A percentile compares a stretch with the other conserved stretches of the same genome.
Conservation (phyloP, 1,140 invertebrate genomes). For the Neotoxoptera formosana region DNA sequence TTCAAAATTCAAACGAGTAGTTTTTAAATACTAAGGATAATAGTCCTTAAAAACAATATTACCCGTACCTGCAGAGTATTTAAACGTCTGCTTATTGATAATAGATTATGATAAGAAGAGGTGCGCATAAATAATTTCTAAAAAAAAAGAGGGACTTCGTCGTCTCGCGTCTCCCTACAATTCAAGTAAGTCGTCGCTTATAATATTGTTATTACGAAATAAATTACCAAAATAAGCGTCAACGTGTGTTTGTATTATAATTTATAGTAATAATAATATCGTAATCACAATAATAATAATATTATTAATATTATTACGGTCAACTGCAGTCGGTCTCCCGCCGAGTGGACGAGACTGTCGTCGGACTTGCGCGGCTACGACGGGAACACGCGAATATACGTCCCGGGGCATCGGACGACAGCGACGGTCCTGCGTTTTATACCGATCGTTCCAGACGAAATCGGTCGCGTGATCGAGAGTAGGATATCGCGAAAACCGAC, state of each 20-base stretch:
- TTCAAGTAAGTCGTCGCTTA: too few relatives aligned
- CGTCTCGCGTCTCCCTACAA: too few relatives aligned
- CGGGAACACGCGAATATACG: background rate
- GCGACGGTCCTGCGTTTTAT: too few relatives aligned
- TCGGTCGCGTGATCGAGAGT: background rate
- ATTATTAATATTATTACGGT: background rate
- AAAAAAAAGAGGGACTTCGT: too few relatives aligned
- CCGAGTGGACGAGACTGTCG: background rate
- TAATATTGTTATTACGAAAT: too few relatives aligned
- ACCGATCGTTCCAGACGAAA: background rate
- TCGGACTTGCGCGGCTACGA: background rate
- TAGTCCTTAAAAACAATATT: too few relatives aligned
- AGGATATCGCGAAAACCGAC: background rate
- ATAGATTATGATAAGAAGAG: too few relatives aligned
- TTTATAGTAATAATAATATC: background rate
- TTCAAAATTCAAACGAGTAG: too few relatives aligned
- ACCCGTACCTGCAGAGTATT: too few relatives aligned
- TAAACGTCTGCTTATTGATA: too few relatives aligned
- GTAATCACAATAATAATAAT: background rate
- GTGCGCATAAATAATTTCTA: too few relatives aligned
- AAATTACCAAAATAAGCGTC: background rate
- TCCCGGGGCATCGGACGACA: background rate
- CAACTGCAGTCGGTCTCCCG: background rate
- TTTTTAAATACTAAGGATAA: too few relatives aligned
- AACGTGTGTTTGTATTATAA: background rate